Evolutionary conservation across 2,797 vertebrate species (phyloP).

Genomic region (Cryptoblepharus egeriae): DNA sequence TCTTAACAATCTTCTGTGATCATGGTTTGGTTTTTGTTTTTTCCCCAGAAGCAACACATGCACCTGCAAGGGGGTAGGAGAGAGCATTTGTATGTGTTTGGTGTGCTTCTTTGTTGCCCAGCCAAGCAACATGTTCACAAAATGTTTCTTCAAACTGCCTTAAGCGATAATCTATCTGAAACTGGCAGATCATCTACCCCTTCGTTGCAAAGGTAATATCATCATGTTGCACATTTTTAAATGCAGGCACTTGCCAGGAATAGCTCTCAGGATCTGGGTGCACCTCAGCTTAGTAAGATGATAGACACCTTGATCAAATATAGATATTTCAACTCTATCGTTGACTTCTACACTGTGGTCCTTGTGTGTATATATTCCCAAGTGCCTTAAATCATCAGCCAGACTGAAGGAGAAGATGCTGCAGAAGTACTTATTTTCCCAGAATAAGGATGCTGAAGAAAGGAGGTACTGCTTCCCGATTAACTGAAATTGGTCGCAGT

Average conservation of each 20-base stretch:
- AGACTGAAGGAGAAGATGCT: constrained; percentile 49
- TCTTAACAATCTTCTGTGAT: no score
- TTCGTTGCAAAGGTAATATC: background rate
- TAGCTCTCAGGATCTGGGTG: constrained; percentile 7
- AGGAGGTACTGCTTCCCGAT: background rate
- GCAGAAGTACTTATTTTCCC: constrained; percentile 36
- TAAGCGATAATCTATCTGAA: background rate
- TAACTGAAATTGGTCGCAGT: background rate
- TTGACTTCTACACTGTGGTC: constrained; percentile 28
- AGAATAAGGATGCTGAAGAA: constrained; percentile 32
- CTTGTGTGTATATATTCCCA: constrained; percentile 35
- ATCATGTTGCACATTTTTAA: background rate
- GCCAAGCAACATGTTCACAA: background rate
- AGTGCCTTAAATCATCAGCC: constrained; percentile 67
- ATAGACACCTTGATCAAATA: constrained; percentile 34
- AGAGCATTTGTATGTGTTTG: no score
- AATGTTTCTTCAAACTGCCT: background rate
- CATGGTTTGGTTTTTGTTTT: no score
- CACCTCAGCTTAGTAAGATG: background rate
- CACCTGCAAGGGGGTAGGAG: no score
- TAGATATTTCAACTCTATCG: background rate
- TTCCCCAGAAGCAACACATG: no score
- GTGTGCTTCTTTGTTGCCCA: no score
- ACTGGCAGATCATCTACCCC: background rate
- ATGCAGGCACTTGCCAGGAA: background rate